Base-by-base conservation (phyloP, 2,888 invertebrate species). In the Meganola albula region DNA sequence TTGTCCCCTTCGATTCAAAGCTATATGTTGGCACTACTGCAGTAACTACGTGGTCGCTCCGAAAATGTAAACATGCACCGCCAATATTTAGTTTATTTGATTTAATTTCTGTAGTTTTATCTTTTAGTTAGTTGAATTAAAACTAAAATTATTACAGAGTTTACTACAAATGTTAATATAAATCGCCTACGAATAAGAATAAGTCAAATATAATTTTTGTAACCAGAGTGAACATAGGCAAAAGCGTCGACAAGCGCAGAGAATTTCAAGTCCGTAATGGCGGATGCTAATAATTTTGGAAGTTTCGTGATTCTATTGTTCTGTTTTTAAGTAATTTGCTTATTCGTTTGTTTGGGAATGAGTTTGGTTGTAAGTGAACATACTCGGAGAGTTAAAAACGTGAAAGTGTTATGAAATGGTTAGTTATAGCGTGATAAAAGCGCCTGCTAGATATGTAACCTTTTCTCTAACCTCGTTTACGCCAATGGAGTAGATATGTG, bases 391-490 rank as follows among this genome's bases (percentile, higher is more conserved):
- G 79, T 66, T 64, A 58, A 55, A 63, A 68, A 70, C 70, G 77
- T 80, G 79, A 65, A 62, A 75, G 83, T 84, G 83, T 64, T 76
- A 79, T 78, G 77, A 83, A 79, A 85, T 78, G 80, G 73, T 74
- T 65, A 60, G 70, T 71, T 77, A 73, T 74, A 75, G 67, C 72
- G 79, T 82, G 82, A 86, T 82, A 77, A 80, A 90, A 89, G 88
- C 80, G 76, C 69, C 70, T 69, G 74, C 75, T 74, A 82, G 88
- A 89, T 88, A 87, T 88, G 88, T 88, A 88, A 89, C 89, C 89
- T 89, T 90, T 90, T 90, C 90, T 89, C 89, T 91, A 91, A 91
- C 90, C 90, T 90, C 90, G 90, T 89, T 90, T 89, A 89, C 89
- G 89, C 90, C 90, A 90, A 89, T 90, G 90, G 88, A 89, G 89